Conservation (phyloP, 2,888 invertebrate genomes). For the Zygaena filipendulae region DNA sequence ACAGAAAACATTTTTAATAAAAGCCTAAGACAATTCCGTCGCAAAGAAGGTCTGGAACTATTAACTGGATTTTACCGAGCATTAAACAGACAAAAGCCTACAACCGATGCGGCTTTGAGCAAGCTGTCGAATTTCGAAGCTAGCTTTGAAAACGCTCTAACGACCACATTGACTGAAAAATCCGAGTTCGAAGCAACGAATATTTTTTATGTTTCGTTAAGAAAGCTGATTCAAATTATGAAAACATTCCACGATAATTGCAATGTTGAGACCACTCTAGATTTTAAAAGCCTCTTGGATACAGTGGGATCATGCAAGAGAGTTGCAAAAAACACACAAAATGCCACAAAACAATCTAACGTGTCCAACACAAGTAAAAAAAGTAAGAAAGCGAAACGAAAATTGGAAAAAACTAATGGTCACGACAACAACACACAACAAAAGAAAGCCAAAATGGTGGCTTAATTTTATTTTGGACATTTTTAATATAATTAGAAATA, state of each 20-base stretch:
- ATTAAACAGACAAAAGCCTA: constrained; percentile 53
- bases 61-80: constrained; percentile 73
- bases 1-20: constrained; percentile 70
- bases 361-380: constrained; percentile 15
- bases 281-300: constrained; percentile 35
- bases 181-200: constrained; percentile 58
- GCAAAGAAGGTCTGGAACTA: constrained; percentile 75
- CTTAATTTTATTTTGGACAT: too few species aligned
- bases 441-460: constrained; percentile 34
- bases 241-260: constrained; percentile 52
- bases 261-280: constrained; percentile 33
- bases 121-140: constrained; percentile 52
- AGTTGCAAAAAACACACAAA: constrained; percentile 26
- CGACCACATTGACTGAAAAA: constrained; percentile 38
- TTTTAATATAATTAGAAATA: background rate
- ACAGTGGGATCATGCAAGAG: constrained; percentile 33
- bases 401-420: constrained; percentile 33
- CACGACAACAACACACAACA: constrained; percentile 24
- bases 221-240: constrained; percentile 62
- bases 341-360: constrained; percentile 6
- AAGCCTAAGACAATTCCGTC: constrained; percentile 72
- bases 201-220: constrained; percentile 65
- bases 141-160: constrained; percentile 46
- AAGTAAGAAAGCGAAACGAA: constrained; percentile 30
- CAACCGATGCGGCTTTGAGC: constrained; percentile 29